Percentiles rank a stretch among this genome's conserved stretches.
phyloP scores from a whole-genome alignment of 2,797 vertebrate genomes.

The Nyctibius grandis region DNA sequence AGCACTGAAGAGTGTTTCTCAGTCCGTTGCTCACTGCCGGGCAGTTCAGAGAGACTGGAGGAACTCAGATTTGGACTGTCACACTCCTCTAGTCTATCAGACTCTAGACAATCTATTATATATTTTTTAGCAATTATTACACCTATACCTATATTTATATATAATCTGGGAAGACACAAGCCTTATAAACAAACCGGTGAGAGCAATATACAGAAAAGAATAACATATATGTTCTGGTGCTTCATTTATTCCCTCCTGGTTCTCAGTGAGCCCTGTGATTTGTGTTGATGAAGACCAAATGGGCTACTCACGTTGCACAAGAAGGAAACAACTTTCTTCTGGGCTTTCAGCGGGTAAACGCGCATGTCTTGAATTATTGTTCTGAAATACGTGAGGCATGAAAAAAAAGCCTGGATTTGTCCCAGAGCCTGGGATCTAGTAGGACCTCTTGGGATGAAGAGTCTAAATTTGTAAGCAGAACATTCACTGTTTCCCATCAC shows the following conservation, averaged over 20 bases:
- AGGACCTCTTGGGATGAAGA: conserved; percentile 9
- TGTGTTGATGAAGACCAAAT: neutral
- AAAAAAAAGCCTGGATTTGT: conserved; percentile 3
- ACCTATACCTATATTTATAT: neutral
- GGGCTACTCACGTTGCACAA: neutral
- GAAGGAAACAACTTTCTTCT: neutral
- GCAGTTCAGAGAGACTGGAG: neutral
- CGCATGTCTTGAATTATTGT: neutral
- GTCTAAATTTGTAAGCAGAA: conserved; percentile 32
- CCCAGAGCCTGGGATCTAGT: neutral
- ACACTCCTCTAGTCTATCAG: neutral
- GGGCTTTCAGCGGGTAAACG: neutral
- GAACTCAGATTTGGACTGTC: neutral
- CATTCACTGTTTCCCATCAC: conserved; percentile 32
- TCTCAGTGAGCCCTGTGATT: neutral
- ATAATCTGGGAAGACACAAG: neutral
- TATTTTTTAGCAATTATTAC: neutral
- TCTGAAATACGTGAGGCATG: neutral
- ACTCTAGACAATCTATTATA: neutral
- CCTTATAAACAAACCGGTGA: neutral
- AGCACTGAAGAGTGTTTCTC: neutral
- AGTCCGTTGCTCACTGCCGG: neutral
- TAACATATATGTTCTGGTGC: neutral
- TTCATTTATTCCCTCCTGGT: neutral
- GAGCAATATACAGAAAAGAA: neutral